Conservation (phyloP, 2,113 vertebrate species). For the Cyphomyrus discorhynchus region DNA sequence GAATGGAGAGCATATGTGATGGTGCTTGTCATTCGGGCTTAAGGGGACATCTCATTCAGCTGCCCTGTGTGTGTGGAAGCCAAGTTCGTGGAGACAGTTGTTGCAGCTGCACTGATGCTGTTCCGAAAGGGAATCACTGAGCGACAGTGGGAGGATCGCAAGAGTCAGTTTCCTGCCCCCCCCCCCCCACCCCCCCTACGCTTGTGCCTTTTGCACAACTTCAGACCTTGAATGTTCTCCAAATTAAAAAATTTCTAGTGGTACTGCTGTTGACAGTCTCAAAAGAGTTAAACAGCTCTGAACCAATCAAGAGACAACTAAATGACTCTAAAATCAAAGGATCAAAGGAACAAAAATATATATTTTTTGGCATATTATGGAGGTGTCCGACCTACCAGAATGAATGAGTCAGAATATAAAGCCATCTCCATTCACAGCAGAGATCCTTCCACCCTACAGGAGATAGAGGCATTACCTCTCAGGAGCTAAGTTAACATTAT, state of each 20-base stretch:
- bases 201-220: neutral
- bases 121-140: neutral
- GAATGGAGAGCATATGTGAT: neutral
- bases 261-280: neutral
- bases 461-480: conserved; percentile 45
- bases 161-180: neutral
- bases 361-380: conserved; percentile 24
- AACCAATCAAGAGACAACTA: neutral
- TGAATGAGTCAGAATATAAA: conserved; percentile 8
- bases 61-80: neutral
- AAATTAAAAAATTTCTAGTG: neutral
- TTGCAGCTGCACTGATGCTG: neutral
- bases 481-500: conserved; percentile 45
- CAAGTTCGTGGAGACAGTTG: neutral
- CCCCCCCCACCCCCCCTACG: neutral
- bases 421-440: conserved; percentile 36
- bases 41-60: neutral
- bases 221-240: neutral
- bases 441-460: conserved; percentile 1
- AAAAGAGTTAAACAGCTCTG: neutral
- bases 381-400: conserved; percentile 7
- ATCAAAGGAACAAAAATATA: neutral
- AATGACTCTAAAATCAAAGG: neutral
- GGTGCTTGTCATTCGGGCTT: neutral
- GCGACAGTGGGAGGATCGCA: neutral